phyloP scores from a whole-genome alignment of 2,113 vertebrate species.

The Eleginops maclovinus region DNA sequence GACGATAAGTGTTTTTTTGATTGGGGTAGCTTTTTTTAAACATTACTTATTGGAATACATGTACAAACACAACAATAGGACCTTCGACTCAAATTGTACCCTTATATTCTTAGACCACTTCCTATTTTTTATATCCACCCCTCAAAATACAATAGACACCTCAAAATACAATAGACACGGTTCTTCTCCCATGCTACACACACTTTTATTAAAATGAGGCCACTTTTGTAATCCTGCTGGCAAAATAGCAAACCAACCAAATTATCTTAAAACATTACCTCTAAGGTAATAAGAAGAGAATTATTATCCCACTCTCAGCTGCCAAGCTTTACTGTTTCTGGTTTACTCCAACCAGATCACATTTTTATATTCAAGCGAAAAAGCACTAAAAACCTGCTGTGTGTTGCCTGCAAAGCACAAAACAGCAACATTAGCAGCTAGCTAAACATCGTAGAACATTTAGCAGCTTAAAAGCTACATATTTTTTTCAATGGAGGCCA shows the following conservation, averaged over 20 bases:
- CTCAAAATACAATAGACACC: no score
- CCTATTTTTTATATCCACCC: neutral
- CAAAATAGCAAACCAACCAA: no score
- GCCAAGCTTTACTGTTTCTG: neutral
- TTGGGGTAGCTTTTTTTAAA: constrained; percentile 14
- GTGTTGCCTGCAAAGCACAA: neutral
- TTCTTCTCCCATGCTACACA: no score
- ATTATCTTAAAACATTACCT: no score
- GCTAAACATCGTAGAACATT: neutral
- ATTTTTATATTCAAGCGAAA: no score
- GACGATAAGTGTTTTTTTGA: constrained; percentile 4
- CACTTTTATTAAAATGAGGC: no score
- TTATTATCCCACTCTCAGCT: neutral
- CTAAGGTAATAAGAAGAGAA: neutral
- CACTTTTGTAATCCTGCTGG: no score
- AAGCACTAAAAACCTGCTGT: neutral
- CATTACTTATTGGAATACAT: neutral
- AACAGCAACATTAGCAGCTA: neutral
- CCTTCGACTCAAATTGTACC: neutral
- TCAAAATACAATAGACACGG: no score
- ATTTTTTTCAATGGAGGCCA: neutral
- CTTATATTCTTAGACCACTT: neutral
- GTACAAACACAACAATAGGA: neutral
- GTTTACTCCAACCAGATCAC: no score
- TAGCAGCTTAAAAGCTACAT: neutral